These are phyloP conservation scores for Amorpha juglandis DNA, from an alignment of 2,888 invertebrate genomes.

Conservation along the genomic window DNA sequence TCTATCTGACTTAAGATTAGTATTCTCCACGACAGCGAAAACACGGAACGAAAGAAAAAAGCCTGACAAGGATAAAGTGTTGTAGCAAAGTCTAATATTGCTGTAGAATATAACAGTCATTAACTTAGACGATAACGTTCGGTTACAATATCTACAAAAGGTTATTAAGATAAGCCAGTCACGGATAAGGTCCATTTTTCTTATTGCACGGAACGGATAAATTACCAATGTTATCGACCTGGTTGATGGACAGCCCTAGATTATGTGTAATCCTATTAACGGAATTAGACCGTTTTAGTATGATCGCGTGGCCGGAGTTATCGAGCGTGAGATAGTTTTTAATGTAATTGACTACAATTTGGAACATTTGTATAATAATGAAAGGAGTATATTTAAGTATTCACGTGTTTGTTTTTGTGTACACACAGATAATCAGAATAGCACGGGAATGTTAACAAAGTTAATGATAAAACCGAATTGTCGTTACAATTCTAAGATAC, in stretches of 20 bases:
- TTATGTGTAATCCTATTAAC: constrained; percentile 66
- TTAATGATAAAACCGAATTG: too few species aligned
- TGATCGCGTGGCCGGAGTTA: constrained; percentile 30
- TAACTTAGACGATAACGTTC: constrained; percentile 27
- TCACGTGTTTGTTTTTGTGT: too few species aligned
- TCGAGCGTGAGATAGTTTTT: constrained; percentile 5
- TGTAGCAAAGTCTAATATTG: constrained; percentile 20
- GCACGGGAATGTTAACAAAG: too few species aligned
- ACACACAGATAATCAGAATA: neutral
- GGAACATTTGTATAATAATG: neutral
- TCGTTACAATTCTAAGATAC: too few species aligned
- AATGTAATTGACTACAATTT: neutral
- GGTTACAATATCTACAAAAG: constrained; percentile 68
- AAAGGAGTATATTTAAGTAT: neutral
- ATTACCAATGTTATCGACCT: constrained; percentile 70
- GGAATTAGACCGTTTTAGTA: constrained; percentile 42
- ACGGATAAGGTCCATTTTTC: constrained; percentile 54
- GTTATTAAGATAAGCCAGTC: constrained; percentile 80
- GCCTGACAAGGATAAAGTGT: constrained; percentile 20
- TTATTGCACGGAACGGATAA: constrained; percentile 53
- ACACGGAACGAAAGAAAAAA: constrained; percentile 16
- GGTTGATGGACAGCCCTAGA: constrained; percentile 72
- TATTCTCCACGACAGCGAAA: constrained; percentile 15
- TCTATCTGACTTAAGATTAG: constrained; percentile 10
- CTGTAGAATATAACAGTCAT: constrained; percentile 18